Base-by-base conservation (phyloP, 2,888 invertebrate species). In the Dolichopus griseipennis region DNA sequence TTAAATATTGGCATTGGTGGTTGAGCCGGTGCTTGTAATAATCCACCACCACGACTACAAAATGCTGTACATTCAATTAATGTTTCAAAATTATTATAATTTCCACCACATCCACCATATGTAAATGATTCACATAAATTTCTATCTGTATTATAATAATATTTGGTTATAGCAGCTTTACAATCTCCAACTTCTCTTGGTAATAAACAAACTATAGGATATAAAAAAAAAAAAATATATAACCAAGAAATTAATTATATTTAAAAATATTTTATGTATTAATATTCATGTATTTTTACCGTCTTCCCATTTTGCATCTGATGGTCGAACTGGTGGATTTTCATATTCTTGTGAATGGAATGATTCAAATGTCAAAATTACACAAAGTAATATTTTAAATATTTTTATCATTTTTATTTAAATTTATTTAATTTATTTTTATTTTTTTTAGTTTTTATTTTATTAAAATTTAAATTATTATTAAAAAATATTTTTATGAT, bases 101-200 rank as follows among this genome's bases (percentile, higher is more conserved):
- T 68, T 20, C 68, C 66, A 3, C 34, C 61, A 37, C 68, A 68
- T 15, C 66, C 68, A 34, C 66, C 66, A 61, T 68, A 68, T 20
- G n/a, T 61, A 64, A 68, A 68, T 22, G 12, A 5, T 61, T 66
- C 66, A 61, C 68, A 68, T 41, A 33, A 2, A 41, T 64, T 61
- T n/a, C 3, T 65, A 20, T 18, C 41, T 10, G 34, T 21, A 64
- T 66, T 63, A 22, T 20, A 68, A 21, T 5, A 68, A 52, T 22
- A 68, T 21, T 27, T 65, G 0, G 12, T 61, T 7, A 15, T 3
- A 12, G 64, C 20, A 15, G 66, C 68, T 2, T 20, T 52, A 37
- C 68, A 68, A 2, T 34, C n/a, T 10, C 68, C 68, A 22, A 20
- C 37, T 15, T 65, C 62, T 8, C 12, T 33, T 18, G 61, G 64